Evolutionary conservation across 2,888 invertebrate species (phyloP).

Genomic region (Archips xylosteana): DNA sequence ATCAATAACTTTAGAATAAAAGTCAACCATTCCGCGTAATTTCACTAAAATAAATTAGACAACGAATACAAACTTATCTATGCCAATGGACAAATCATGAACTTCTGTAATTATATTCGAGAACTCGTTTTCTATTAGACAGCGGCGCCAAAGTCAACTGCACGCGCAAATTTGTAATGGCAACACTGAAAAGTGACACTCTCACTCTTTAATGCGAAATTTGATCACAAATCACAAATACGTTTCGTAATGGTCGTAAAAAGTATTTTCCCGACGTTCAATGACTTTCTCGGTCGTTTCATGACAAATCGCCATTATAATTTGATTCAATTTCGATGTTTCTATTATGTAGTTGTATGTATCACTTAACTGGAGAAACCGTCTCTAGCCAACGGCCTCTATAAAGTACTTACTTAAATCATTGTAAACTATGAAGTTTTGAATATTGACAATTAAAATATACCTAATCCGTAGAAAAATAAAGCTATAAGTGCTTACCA

Average conservation of each 20-base stretch:
- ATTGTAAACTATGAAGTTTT: no score
- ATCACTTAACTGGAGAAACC: not conserved
- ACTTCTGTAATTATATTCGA: not conserved
- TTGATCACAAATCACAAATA: conserved; percentile 13
- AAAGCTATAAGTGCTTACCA: no score
- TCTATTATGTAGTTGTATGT: not conserved
- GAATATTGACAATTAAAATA: no score
- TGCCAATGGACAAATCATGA: not conserved
- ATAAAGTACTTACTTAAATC: no score
- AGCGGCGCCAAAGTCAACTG: not conserved
- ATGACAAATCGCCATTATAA: not conserved
- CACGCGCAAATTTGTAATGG: not conserved
- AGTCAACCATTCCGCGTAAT: not conserved
- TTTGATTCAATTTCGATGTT: not conserved
- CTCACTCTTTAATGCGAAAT: conserved; percentile 10
- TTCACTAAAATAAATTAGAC: conserved; percentile 5
- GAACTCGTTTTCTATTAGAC: not conserved
- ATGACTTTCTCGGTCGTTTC: conserved; percentile 5
- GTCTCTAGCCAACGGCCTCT: not conserved
- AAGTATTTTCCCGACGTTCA: not conserved
- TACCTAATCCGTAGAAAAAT: no score
- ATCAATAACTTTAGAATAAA: conserved; percentile 4
- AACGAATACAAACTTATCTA: not conserved
- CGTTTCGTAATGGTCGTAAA: not conserved
- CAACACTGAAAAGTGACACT: conserved; percentile 7